Conservation (phyloP, 2,888 invertebrate genomes). For the Seira ritae region DNA sequence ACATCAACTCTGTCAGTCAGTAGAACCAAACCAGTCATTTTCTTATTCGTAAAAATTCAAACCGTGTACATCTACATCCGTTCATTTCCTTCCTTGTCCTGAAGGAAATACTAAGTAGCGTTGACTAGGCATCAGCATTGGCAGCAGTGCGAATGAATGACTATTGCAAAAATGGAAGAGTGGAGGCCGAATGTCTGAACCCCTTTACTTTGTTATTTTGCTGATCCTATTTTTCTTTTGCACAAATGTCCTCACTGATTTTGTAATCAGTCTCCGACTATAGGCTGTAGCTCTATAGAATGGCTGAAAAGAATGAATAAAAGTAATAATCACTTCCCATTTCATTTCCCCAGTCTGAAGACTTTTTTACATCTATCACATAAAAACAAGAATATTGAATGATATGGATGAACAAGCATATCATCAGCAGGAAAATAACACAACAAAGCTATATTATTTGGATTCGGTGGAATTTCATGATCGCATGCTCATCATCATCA, state of each 20-base stretch:
- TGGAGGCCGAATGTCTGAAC: neutral
- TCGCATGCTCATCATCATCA: conserved; percentile 1
- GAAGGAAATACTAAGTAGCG: neutral
- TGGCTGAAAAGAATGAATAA: neutral
- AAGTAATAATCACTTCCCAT: neutral
- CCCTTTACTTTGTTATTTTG: neutral
- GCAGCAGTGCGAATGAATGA: neutral
- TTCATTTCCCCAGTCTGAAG: neutral
- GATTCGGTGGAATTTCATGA: neutral
- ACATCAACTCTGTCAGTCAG: neutral
- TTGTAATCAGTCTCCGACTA: neutral
- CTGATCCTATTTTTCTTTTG: neutral
- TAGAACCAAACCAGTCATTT: neutral
- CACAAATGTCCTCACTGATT: conserved; percentile 1
- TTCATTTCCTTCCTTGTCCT: neutral
- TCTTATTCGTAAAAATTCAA: neutral
- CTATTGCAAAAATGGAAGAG: neutral
- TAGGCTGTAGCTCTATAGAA: neutral
- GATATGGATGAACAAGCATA: conserved; percentile 2
- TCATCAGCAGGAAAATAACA: neutral
- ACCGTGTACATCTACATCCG: neutral
- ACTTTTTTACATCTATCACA: too few species aligned
- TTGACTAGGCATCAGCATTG: neutral
- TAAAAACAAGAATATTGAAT: neutral
- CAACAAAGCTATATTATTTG: conserved; percentile 11